Percentiles rank a stretch among this genome's conserved stretches.
Conservation (phyloP, 2,113 vertebrate genomes). For the Podocnemis expansa region DNA sequence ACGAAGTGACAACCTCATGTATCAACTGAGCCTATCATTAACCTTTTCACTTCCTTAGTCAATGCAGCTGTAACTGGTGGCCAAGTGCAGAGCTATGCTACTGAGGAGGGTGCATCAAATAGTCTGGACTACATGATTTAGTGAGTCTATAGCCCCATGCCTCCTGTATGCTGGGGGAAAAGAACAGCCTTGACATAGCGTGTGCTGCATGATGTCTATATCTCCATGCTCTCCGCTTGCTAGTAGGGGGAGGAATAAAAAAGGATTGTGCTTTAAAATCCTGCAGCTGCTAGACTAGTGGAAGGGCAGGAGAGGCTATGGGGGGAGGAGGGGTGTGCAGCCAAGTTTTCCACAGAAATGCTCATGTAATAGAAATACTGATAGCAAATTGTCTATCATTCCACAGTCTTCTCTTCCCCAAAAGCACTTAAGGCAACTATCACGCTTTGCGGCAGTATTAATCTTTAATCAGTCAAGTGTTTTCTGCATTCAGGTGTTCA, state of each 20-base stretch:
- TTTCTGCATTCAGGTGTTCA: conserved; percentile 74
- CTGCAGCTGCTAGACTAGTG: neutral
- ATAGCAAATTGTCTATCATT: conserved; percentile 57
- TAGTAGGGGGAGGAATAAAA: neutral
- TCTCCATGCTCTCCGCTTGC: neutral
- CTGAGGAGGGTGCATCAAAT: neutral
- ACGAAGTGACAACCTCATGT: neutral
- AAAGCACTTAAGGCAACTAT: conserved; percentile 69
- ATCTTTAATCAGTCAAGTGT: conserved; percentile 80
- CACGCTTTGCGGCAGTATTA: conserved; percentile 78
- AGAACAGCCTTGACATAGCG: too few species aligned
- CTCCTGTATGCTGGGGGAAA: too few species aligned
- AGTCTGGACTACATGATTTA: too few species aligned
- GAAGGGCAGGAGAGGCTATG: neutral
- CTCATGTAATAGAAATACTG: conserved; percentile 63
- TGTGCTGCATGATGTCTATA: neutral
- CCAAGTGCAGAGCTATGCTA: neutral
- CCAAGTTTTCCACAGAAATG: neutral
- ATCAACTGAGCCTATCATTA: neutral
- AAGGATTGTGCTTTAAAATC: neutral
- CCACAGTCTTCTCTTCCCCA: conserved; percentile 51
- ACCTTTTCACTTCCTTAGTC: neutral
- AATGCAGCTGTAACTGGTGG: neutral
- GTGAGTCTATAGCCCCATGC: neutral
- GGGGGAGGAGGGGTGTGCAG: neutral